These are phyloP conservation scores for Hydropsyche betteni DNA, from an alignment of 2,888 invertebrate species.

Conservation along the genomic window DNA sequence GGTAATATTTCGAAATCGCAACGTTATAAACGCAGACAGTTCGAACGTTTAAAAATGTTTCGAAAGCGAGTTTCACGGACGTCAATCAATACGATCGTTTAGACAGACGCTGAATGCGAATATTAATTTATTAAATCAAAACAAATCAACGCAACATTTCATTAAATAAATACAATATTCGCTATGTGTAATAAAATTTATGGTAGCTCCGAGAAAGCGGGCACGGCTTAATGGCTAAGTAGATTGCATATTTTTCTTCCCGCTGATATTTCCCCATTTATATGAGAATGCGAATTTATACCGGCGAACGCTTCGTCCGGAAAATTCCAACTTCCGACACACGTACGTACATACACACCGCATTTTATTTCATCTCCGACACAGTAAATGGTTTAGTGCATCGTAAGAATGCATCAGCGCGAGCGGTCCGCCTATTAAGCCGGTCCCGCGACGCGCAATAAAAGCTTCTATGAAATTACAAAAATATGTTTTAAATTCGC, in stretches of 20 bases:
- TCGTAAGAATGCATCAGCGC: conserved; percentile 17
- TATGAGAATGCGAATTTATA: conserved; percentile 27
- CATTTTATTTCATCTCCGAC: conserved; percentile 7
- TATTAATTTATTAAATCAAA: no score
- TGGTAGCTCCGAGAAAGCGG: background rate
- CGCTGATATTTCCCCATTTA: conserved; percentile 34
- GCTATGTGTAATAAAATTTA: no score
- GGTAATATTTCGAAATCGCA: no score
- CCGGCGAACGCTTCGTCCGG: conserved; percentile 7
- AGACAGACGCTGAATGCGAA: no score
- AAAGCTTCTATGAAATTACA: no score
- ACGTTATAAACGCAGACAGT: no score
- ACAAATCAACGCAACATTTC: no score
- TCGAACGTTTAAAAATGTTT: no score
- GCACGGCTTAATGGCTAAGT: conserved; percentile 2
- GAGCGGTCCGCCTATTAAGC: conserved; percentile 1
- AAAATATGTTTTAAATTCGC: no score
- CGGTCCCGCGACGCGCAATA: background rate
- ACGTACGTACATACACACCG: conserved; percentile 2
- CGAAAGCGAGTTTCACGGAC: no score
- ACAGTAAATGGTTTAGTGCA: conserved; percentile 15
- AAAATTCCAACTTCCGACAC: conserved; percentile 18
- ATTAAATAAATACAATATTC: no score
- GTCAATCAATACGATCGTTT: no score
- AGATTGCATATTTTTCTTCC: conserved; percentile 34